Base-by-base conservation (phyloP, 2,797 vertebrate species). In the Karalla daura region DNA sequence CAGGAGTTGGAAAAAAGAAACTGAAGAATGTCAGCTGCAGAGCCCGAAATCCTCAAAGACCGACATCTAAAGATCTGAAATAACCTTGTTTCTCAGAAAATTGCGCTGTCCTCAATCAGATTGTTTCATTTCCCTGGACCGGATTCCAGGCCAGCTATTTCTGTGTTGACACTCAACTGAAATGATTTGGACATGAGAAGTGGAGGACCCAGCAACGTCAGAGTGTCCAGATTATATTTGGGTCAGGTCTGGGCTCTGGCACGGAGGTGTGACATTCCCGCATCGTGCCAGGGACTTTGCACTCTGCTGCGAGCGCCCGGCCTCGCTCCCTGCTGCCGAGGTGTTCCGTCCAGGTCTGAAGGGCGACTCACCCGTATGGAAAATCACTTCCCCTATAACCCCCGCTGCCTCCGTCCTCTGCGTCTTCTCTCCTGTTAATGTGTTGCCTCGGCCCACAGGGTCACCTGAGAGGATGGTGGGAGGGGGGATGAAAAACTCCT, bases 191-290 rank as follows among this genome's bases (percentile, higher is more conserved):
- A 81, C 74, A 64, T 44, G 77, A 64, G 39, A 49, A 55, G 32
- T 30, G 54, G 64, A 81, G 72, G 43, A 40, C 51, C 75, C 69
- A 13, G 63, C 52, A 45, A 52, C 52, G 63, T 78, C 78, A 74
- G 41, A 59, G 53, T 35, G 66, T 73, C 66, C 70, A 43, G 78
- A 85, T 81, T 91, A 89, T 89, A 83, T 91, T 84, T 89, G 81
- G 87, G 75, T 83, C 85, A 72, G 80, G 47, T 61, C 72, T 61
- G 64, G 8, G 30, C 54, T 79, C 69, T 61, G 65, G 43, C 80
- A 73, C 66, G 5, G 74, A 85, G 80, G 81, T 88, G 86, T 83
- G 74, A 89, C 76, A 87, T 89, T 66, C 77, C 60, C 74, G 15
- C 60, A 7, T 43, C 35, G 71, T 72, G 85, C 86, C 88, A 88